Conservation (phyloP, 2,113 vertebrate genomes). For the Falcunculus frontatus region DNA sequence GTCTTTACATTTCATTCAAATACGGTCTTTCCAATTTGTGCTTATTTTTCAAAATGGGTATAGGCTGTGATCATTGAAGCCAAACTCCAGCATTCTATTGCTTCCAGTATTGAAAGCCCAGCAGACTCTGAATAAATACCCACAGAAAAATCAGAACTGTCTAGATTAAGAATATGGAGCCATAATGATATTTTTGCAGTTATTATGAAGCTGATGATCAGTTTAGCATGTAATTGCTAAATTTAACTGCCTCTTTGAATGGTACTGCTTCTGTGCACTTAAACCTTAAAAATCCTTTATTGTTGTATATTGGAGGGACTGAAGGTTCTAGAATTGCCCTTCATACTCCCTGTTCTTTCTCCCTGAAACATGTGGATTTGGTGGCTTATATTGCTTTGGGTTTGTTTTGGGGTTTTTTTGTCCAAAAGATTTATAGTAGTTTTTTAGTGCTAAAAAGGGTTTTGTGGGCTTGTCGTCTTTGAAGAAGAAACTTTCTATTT, state of each 20-base stretch:
- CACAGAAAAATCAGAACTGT: not conserved
- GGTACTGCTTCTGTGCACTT: not conserved
- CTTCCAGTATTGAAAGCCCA: constrained; percentile 1
- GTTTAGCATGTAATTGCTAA: not conserved
- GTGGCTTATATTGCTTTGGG: not conserved
- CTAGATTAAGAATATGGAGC: not conserved
- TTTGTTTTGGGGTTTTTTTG: not conserved
- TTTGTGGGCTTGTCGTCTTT: not conserved
- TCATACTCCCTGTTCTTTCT: not conserved
- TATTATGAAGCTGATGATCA: not conserved
- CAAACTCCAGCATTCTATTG: not conserved
- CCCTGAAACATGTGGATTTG: not conserved
- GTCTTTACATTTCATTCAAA: constrained; percentile 37
- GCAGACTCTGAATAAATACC: not conserved
- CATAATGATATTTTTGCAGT: not conserved
- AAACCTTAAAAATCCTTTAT: not conserved
- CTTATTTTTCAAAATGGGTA: constrained; percentile 30
- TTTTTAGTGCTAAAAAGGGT: not conserved
- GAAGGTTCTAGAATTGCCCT: not conserved
- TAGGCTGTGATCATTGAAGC: not conserved
- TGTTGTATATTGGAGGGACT: not conserved
- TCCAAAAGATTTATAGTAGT: not conserved
- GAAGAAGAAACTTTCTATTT: not conserved
- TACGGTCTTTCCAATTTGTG: not conserved
- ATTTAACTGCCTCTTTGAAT: not conserved